Evolutionary conservation across 92 coral and sea anemone species (phyloP), one percentile per base, ranked within the genome.

Genomic region (Pocillopora grandis): DNA sequence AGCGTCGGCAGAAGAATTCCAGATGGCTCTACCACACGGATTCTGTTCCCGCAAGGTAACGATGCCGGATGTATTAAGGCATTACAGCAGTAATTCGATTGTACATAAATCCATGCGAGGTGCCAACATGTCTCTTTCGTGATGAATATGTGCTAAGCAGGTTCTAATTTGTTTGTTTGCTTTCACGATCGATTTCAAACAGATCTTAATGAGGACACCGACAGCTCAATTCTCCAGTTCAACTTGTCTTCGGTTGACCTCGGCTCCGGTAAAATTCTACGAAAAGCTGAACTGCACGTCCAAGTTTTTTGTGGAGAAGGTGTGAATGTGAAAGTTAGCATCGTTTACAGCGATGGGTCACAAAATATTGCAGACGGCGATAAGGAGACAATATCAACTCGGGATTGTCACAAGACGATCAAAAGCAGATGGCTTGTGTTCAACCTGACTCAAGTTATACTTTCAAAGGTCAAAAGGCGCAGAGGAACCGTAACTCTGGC

Each of bases 1-100:
- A 62, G 35, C 33, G 56, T 16, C 55, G 76, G 76, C 17, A 48
- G 10, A 27, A 58, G 27, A 31, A 19, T 76, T 65, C 58, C 76
- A 10, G 62, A 49, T 55, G 86, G 74, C 73, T 63, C 57, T 12
- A 55, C 62, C 27, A 75, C 80, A 19, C 19, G 86, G 61, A 83
- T 83, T 10, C 63, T 73, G 64, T 83, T 83, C 75, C 80, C 86
- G 17, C 72, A 83, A 75, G 86, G 86, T 83, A 83, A 75, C 77
- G 21, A 55, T 21, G 70, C 85, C 76, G 77, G 77, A 70, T 60
- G 59, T 76, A n/a, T 23, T 37, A 66, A 18, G 48, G 76, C 61
- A 70, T 70, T 58, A 75, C 60, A 59, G 66, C 23, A 21, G 10
- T 75, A 75, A 75, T 57, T 75, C 64, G 79, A 75, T 75, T 58